Percentiles rank a stretch among this genome's conserved stretches.
Conservation (phyloP, 2,888 invertebrate species). For the Trissonchulus sp. region DNA sequence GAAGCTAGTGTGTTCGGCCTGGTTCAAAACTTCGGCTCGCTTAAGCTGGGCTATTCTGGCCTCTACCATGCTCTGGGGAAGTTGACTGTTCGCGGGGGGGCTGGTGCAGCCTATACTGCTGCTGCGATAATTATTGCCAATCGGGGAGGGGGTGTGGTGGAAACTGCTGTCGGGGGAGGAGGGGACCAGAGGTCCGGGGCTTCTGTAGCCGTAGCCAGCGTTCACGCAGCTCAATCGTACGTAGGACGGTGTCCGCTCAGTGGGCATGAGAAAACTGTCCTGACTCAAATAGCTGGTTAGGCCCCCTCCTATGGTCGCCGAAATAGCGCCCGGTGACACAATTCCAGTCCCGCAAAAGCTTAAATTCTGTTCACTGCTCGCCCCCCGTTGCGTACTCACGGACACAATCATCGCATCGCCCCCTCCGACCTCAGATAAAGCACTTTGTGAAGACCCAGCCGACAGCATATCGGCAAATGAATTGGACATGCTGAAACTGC, state of each 20-base stretch:
- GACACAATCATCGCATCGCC: no score
- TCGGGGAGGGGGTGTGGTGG: neutral
- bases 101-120: no score
- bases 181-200: neutral
- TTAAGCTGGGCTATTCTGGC: neutral
- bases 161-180: neutral
- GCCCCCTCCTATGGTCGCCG: neutral
- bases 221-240: neutral
- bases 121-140: no score
- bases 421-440: no score
- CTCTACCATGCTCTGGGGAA: constrained; percentile 1
- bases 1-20: no score
- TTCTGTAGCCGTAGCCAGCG: neutral
- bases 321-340: neutral
- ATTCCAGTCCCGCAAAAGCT: no score
- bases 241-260: neutral
- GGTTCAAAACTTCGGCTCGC: no score
- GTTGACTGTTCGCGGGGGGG: neutral
- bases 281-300: neutral
- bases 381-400: no score
- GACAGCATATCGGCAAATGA: no score
- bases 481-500: no score
- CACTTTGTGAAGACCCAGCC: no score
- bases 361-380: no score
- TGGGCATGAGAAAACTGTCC: neutral